Evolutionary conservation across 1,140 invertebrate species (phyloP).

Genomic region (Zaprionus ornatus): DNA sequence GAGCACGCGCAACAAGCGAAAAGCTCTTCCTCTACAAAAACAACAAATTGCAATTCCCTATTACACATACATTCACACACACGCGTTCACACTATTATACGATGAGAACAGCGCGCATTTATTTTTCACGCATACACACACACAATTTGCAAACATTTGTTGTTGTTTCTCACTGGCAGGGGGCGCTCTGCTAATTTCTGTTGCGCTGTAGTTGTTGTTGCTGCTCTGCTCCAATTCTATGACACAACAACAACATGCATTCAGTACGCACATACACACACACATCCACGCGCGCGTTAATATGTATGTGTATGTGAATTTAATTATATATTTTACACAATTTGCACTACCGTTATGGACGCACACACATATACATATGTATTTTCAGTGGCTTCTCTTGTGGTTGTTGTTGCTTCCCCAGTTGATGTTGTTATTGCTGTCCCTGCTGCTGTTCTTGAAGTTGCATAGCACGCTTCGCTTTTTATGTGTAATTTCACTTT

Average conservation of each 20-base stretch:
- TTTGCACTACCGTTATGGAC: constrained; percentile 54
- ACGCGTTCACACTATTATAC: constrained; percentile 40
- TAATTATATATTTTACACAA: constrained; percentile 49
- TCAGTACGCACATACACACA: constrained; percentile 18
- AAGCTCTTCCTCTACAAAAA: constrained; percentile 64
- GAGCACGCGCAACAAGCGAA: constrained; percentile 77
- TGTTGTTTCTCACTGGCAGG: constrained; percentile 44
- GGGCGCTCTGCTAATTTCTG: constrained; percentile 57
- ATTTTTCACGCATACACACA: constrained; percentile 32
- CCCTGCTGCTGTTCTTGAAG: constrained; percentile 9
- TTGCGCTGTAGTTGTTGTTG: constrained; percentile 30
- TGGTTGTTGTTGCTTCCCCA: constrained; percentile 10
- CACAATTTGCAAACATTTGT: constrained; percentile 36
- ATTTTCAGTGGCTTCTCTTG: constrained; percentile 31
- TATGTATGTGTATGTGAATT: constrained; percentile 24
- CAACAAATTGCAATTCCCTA: constrained; percentile 78
- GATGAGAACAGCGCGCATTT: constrained; percentile 39
- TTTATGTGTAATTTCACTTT: constrained; percentile 42
- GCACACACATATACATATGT: constrained; percentile 40
- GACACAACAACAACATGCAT: constrained; percentile 60
- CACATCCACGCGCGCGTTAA: constrained; percentile 1
- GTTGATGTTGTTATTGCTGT: constrained; percentile 7
- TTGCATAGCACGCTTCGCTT: constrained; percentile 38
- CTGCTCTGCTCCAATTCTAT: constrained; percentile 73
- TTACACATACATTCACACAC: constrained; percentile 52